These are phyloP conservation scores for Xenus cinereus DNA, from an alignment of 2,113 vertebrate genomes.

Conservation along the genomic window DNA sequence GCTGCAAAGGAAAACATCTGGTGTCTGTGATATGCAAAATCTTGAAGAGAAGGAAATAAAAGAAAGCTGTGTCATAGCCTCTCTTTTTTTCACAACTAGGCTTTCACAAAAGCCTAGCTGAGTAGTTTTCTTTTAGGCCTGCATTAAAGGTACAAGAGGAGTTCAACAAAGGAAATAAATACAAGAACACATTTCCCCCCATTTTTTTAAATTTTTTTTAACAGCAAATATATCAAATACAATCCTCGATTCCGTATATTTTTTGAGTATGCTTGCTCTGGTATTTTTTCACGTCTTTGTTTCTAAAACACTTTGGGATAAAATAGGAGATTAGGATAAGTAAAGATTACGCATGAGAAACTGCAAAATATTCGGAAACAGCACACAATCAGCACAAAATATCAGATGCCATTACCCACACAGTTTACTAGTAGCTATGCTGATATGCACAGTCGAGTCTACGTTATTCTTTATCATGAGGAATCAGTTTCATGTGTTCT, in stretches of 20 bases:
- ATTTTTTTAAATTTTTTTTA: neutral
- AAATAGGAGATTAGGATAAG: neutral
- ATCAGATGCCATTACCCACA: neutral
- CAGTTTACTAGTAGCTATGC: neutral
- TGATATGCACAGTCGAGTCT: neutral
- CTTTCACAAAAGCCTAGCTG: neutral
- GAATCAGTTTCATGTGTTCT: neutral
- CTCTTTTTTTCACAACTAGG: neutral
- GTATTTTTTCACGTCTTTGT: neutral
- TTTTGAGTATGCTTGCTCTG: neutral
- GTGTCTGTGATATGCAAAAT: slow-evolving; percentile 20
- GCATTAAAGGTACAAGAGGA: neutral
- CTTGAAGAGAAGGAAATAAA: neutral
- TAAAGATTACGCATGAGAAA: neutral
- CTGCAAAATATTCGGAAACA: slow-evolving; percentile 32
- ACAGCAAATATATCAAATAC: neutral
- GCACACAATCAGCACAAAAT: neutral
- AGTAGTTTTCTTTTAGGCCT: neutral
- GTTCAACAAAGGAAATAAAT: neutral
- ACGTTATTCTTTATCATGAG: neutral
- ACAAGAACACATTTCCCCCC: neutral
- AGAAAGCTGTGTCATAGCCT: neutral
- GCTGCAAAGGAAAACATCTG: slow-evolving; percentile 28
- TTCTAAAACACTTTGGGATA: slow-evolving; percentile 9
- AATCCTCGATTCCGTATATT: neutral